phyloP scores from a whole-genome alignment of 2,888 invertebrate species.

The Hemithea aestivaria region DNA sequence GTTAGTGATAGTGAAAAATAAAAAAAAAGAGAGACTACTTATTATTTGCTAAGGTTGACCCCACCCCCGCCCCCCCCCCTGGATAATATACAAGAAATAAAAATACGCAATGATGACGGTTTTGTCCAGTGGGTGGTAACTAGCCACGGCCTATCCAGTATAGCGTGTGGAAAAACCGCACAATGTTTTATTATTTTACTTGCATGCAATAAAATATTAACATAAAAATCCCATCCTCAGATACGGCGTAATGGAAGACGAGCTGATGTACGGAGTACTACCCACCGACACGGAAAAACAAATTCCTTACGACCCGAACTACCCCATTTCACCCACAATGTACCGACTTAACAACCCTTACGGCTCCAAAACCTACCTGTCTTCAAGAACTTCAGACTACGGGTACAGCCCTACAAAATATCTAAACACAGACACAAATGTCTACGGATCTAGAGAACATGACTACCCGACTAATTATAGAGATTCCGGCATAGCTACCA shows the following conservation, averaged over 20 bases:
- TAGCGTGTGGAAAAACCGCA: too few relatives aligned
- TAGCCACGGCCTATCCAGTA: too few relatives aligned
- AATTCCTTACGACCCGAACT: conserved; percentile 69
- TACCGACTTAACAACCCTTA: conserved; percentile 69
- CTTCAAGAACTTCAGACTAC: conserved; percentile 68
- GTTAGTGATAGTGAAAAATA: too few relatives aligned
- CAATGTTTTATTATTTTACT: too few relatives aligned
- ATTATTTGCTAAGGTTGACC: too few relatives aligned
- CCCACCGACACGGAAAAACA: conserved; percentile 67
- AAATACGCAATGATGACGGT: too few relatives aligned
- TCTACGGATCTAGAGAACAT: conserved; percentile 57
- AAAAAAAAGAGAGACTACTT: too few relatives aligned
- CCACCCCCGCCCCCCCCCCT: too few relatives aligned
- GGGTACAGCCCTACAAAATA: conserved; percentile 73
- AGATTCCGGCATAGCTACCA: conserved; percentile 71
- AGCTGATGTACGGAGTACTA: conserved; percentile 66
- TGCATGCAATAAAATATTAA: too few relatives aligned
- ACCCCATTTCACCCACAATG: conserved; percentile 72
- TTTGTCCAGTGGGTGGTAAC: too few relatives aligned
- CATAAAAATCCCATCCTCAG: conserved; percentile 34
- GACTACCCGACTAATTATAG: conserved; percentile 63
- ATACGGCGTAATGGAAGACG: conserved; percentile 71
- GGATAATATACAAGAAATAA: too few relatives aligned
- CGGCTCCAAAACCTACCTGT: conserved; percentile 70
- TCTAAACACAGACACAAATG: conserved; percentile 53